These are phyloP conservation scores for Apeira syringaria DNA, from an alignment of 2,888 invertebrate species.

Conservation along the genomic window DNA sequence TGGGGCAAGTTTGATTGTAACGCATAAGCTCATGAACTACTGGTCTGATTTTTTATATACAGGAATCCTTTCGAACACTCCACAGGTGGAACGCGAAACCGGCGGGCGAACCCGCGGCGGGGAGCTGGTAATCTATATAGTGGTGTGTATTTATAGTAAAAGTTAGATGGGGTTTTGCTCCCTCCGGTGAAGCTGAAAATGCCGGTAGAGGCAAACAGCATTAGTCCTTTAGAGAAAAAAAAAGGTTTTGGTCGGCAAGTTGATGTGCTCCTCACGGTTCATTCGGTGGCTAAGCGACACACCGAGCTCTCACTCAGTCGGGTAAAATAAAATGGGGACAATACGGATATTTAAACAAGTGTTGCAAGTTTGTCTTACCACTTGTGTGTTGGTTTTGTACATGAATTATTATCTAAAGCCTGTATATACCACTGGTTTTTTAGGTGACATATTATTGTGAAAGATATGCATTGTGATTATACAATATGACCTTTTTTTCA, in stretches of 20 bases:
- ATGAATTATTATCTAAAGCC: conserved; percentile 41
- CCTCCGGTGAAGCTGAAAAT: too few relatives aligned
- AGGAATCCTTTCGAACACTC: too few relatives aligned
- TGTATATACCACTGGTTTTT: too few relatives aligned
- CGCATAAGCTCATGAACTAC: too few relatives aligned
- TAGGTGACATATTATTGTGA: too few relatives aligned
- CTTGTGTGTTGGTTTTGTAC: conserved; percentile 46
- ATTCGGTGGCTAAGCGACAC: conserved; percentile 4
- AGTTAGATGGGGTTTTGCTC: neutral
- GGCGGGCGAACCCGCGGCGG: neutral
- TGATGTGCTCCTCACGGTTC: conserved; percentile 2
- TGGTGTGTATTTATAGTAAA: neutral
- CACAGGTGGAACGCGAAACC: too few relatives aligned
- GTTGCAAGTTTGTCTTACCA: conserved; percentile 47
- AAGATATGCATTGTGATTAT: too few relatives aligned
- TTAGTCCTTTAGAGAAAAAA: too few relatives aligned
- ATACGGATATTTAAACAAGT: conserved; percentile 65
- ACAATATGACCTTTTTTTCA: too few relatives aligned
- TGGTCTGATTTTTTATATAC: too few relatives aligned
- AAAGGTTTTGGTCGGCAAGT: neutral
- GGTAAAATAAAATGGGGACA: conserved; percentile 47
- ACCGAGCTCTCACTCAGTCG: conserved; percentile 6
- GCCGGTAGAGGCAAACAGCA: too few relatives aligned
- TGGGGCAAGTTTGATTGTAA: too few relatives aligned
- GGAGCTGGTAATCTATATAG: neutral